These are phyloP conservation scores for Archips crataeganus DNA, from an alignment of 2,888 invertebrate species.

Conservation along the genomic window DNA sequence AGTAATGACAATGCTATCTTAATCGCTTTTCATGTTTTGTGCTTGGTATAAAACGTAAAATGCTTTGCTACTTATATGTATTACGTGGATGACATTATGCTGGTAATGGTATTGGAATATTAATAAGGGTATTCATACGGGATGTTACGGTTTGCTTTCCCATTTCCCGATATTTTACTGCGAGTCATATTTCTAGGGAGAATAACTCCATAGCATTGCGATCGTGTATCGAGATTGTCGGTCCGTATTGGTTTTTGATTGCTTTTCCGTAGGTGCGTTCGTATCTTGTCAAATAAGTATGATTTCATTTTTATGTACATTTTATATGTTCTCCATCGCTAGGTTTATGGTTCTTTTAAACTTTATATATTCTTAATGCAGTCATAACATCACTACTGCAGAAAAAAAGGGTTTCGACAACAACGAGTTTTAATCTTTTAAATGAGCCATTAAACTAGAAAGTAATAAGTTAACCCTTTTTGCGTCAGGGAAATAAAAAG, in stretches of 20 bases:
- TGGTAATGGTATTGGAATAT: constrained; percentile 2
- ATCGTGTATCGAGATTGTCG: constrained; percentile 63
- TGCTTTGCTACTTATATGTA: background rate
- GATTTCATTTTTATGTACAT: constrained; percentile 45
- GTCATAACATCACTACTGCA: background rate
- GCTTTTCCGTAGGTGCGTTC: constrained; percentile 55
- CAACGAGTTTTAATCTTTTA: constrained; percentile 10
- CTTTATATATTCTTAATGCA: background rate
- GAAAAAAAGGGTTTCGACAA: background rate
- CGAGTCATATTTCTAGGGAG: constrained; percentile 73
- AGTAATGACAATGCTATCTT: no score
- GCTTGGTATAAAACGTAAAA: no score
- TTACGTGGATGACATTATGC: background rate
- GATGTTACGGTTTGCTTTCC: constrained; percentile 70
- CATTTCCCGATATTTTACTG: constrained; percentile 81
- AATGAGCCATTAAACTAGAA: constrained; percentile 33
- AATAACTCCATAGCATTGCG: constrained; percentile 62
- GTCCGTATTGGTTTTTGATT: constrained; percentile 74
- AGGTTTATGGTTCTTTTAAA: background rate
- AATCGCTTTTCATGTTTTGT: no score
- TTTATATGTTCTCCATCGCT: constrained; percentile 30
- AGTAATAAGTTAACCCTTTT: constrained; percentile 36
- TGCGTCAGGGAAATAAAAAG: constrained; percentile 49
- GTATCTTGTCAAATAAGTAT: constrained; percentile 46
- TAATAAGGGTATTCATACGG: constrained; percentile 49